These are phyloP conservation scores for Stenurella melanura DNA, from an alignment of 2,888 invertebrate genomes.

Conservation along the genomic window DNA sequence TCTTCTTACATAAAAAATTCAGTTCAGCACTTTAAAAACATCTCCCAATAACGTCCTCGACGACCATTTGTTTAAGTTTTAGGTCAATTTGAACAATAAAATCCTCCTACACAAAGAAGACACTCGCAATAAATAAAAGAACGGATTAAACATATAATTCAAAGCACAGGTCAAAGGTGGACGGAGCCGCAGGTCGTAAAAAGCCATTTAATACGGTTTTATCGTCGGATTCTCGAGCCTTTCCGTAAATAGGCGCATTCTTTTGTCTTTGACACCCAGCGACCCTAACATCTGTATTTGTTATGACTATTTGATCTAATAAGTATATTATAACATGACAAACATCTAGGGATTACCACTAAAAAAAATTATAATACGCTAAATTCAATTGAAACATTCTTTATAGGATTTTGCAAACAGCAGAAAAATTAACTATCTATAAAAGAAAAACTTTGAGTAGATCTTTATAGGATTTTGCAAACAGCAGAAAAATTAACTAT, in stretches of 20 bases:
- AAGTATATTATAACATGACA: too few relatives aligned
- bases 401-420: too few relatives aligned
- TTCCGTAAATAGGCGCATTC: constrained; percentile 39
- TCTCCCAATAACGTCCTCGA: constrained; percentile 33
- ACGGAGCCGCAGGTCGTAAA: constrained; percentile 56
- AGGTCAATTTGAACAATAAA: constrained; percentile 63
- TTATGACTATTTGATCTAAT: too few relatives aligned
- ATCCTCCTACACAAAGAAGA: constrained; percentile 58
- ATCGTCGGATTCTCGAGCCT: constrained; percentile 36
- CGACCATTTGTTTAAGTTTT: constrained; percentile 58
- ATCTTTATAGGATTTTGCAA: too few relatives aligned
- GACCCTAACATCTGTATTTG: constrained; percentile 2
- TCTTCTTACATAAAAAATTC: constrained; percentile 36
- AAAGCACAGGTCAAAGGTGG: constrained; percentile 58
- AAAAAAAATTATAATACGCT: too few relatives aligned
- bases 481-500: too few relatives aligned
- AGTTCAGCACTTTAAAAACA: constrained; percentile 39
- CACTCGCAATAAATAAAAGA: constrained; percentile 59
- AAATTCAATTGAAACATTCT: too few relatives aligned
- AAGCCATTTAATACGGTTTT: constrained; percentile 59
- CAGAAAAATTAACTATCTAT: too few relatives aligned
- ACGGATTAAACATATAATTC: constrained; percentile 61
- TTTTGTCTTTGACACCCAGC: constrained; percentile 30
- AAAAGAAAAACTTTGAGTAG: too few relatives aligned
- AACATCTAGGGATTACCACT: too few relatives aligned